phyloP scores from a whole-genome alignment of 2,888 invertebrate genomes.

The Fissipunctia ypsillon region DNA sequence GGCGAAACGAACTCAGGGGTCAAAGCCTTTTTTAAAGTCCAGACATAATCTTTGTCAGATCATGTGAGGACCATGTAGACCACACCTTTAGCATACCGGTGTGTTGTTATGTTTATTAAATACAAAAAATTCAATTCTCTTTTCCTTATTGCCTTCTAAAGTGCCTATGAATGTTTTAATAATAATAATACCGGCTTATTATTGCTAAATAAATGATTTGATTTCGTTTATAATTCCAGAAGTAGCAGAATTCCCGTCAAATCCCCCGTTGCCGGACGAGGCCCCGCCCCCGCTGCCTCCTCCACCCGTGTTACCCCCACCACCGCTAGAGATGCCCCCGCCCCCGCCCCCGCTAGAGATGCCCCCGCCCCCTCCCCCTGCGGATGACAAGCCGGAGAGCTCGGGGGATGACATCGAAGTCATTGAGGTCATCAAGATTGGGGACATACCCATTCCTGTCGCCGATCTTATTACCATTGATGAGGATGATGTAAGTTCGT shows the following conservation, averaged over 20 bases:
- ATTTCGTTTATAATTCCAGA: constrained; percentile 72
- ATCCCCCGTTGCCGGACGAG: constrained; percentile 87
- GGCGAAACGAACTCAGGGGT: no score
- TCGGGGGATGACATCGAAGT: constrained; percentile 74
- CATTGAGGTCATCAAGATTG: constrained; percentile 74
- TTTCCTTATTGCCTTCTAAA: neutral
- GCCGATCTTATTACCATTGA: constrained; percentile 76
- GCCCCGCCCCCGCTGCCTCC: constrained; percentile 80
- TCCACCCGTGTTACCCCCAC: constrained; percentile 61
- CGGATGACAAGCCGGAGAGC: constrained; percentile 31
- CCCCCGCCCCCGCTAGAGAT: constrained; percentile 53
- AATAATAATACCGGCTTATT: no score
- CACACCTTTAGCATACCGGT: no score
- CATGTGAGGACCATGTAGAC: no score
- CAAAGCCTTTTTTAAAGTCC: no score
- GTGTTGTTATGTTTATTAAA: neutral
- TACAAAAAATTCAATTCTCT: neutral
- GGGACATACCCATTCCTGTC: constrained; percentile 80
- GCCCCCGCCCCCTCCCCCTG: constrained; percentile 60
- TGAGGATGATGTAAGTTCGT: constrained; percentile 79
- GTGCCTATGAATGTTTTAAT: neutral
- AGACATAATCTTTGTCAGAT: no score
- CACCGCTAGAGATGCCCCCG: constrained; percentile 40
- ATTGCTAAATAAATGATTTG: neutral
- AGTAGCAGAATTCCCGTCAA: constrained; percentile 81